Percentiles rank a stretch among this genome's conserved stretches.
Evolutionary conservation across 2,888 invertebrate genomes (phyloP).

Genomic region (Nomada ferruginata): DNA sequence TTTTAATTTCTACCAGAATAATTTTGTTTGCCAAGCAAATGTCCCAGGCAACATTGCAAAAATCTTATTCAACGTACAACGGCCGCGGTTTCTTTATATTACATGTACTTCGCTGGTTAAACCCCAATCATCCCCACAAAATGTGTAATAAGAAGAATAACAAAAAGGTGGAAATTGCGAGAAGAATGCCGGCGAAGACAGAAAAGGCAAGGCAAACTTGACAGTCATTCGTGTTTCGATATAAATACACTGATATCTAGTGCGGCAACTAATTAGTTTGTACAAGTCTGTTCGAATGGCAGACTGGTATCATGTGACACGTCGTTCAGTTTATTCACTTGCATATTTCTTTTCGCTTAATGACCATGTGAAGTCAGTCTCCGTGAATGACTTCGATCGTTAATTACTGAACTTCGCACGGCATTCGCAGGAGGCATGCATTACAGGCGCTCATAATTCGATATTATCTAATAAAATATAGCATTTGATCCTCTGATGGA

Average conservation of each 20-base stretch:
- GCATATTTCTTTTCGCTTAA: slow-evolving; percentile 48
- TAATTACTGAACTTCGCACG: background rate
- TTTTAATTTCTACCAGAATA: too few species aligned
- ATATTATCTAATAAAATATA: too few species aligned
- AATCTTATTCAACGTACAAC: too few species aligned
- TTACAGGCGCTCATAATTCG: too few species aligned
- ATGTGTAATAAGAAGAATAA: background rate
- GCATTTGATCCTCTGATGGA: too few species aligned
- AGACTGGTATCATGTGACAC: slow-evolving; percentile 8
- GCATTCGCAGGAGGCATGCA: too few species aligned
- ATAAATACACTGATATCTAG: slow-evolving; percentile 54
- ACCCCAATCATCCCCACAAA: background rate
- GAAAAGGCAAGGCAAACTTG: slow-evolving; percentile 12
- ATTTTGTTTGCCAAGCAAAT: too few species aligned
- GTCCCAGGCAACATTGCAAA: too few species aligned
- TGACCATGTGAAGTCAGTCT: slow-evolving; percentile 55
- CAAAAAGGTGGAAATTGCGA: background rate
- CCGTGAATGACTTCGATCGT: background rate
- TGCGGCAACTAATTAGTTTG: slow-evolving; percentile 74
- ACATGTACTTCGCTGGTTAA: background rate
- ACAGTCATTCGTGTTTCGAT: slow-evolving; percentile 36
- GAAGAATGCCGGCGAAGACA: background rate
- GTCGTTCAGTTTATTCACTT: slow-evolving; percentile 17
- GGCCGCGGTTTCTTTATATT: background rate
- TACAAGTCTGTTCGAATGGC: slow-evolving; percentile 58